Percentiles rank a stretch among this genome's conserved stretches.
Conservation (phyloP, 1,140 invertebrate genomes). For the Pogonus chalceus region DNA sequence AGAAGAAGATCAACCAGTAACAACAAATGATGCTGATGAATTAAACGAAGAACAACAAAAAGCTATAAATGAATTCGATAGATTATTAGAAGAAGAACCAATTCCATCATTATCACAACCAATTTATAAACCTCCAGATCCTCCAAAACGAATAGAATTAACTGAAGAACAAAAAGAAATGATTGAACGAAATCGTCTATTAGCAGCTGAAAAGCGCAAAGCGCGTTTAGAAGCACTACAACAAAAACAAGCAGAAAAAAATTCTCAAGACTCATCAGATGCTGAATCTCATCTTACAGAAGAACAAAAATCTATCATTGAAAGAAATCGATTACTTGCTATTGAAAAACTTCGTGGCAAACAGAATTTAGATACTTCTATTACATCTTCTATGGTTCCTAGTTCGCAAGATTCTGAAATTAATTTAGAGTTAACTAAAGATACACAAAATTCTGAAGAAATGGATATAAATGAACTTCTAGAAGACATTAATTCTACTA, state of each 20-base stretch:
- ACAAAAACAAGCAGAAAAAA: background rate
- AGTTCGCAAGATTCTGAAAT: background rate
- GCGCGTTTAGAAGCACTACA: background rate
- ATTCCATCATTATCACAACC: background rate
- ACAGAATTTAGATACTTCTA: no score
- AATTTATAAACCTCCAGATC: background rate
- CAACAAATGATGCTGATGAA: conserved; percentile 11
- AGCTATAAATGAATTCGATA: conserved; percentile 20
- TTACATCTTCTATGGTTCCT: no score
- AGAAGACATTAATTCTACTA: no score
- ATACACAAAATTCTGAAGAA: background rate
- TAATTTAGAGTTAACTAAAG: background rate
- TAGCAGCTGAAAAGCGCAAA: conserved; percentile 22
- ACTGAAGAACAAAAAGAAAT: conserved; percentile 28
- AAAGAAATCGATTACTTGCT: background rate
- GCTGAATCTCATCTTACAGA: background rate
- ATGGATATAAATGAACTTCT: background rate
- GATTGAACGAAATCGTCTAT: conserved; percentile 25
- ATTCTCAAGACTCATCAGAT: background rate
- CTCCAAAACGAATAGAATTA: conserved; percentile 14
- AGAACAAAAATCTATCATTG: background rate
- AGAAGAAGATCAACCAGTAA: conserved; percentile 20
- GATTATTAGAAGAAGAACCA: conserved; percentile 15
- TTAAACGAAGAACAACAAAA: conserved; percentile 17
- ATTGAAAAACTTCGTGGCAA: conserved; percentile 17